Percentiles rank a stretch among this genome's conserved stretches.
Evolutionary conservation across 2,888 invertebrate species (phyloP).

Genomic region (Rotaria magnacalcarata): DNA sequence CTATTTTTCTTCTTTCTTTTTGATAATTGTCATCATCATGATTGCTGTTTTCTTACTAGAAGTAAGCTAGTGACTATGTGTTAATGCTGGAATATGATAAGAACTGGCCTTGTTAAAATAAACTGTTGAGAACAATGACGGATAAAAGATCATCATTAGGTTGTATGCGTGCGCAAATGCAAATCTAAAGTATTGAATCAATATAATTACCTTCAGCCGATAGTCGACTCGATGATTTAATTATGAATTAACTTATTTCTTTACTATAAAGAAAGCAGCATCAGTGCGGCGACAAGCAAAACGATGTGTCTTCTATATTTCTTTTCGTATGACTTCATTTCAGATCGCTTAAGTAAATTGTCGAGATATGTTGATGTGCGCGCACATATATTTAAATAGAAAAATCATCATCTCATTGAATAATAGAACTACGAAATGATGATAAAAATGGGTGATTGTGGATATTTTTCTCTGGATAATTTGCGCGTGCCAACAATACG

Average conservation of each 20-base stretch:
- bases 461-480: neutral
- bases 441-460: neutral
- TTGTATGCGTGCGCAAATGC: neutral
- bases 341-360: neutral
- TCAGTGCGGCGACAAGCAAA: neutral
- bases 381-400: neutral
- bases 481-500: neutral
- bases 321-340: neutral
- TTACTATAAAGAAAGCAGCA: neutral
- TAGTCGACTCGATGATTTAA: neutral
- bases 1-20: neutral
- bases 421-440: neutral
- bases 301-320: neutral
- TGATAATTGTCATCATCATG: neutral
- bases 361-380: neutral
- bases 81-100: too few relatives aligned
- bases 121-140: too few relatives aligned
- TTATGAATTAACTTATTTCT: neutral
- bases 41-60: neutral
- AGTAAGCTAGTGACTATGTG: neutral
- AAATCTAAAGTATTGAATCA: neutral
- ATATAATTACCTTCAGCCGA: neutral
- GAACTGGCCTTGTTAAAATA: too few relatives aligned
- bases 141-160: neutral
- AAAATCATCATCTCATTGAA: neutral